These are phyloP conservation scores for Okapia johnstoni DNA, from an alignment of 2,113 vertebrate genomes.

Conservation along the genomic window DNA sequence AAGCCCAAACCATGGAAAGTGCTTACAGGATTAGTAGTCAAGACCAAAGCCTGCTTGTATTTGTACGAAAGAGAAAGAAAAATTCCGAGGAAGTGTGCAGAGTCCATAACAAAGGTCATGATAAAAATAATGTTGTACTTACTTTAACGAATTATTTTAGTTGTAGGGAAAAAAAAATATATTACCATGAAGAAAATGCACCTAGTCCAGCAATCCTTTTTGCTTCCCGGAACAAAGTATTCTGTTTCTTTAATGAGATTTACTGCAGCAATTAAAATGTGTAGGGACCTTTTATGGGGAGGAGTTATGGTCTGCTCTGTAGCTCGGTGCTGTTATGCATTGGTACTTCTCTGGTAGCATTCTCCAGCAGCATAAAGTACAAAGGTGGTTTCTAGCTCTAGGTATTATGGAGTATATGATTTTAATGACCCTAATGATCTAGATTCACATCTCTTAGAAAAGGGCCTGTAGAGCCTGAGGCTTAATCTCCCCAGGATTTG, in stretches of 20 bases:
- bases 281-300: conserved; percentile 31
- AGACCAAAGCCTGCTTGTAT: neutral
- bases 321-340: neutral
- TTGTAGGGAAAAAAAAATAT: neutral
- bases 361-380: neutral
- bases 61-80: neutral
- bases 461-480: neutral
- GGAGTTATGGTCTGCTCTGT: conserved; percentile 10
- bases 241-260: conserved; percentile 61
- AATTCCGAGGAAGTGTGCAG: neutral
- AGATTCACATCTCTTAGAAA: conserved; percentile 48
- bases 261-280: conserved; percentile 56
- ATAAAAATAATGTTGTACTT: conserved; percentile 41
- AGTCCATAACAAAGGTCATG: conserved; percentile 22
- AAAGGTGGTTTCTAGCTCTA: neutral
- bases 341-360: neutral
- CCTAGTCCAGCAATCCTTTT: neutral
- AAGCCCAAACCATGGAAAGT: neutral
- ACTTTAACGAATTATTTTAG: conserved; percentile 18
- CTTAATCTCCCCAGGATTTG: conserved; percentile 52
- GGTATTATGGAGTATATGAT: neutral
- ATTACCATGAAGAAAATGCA: neutral
- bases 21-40: neutral
- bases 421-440: conserved; percentile 62
- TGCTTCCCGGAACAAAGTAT: neutral